Percentiles rank a stretch among this genome's conserved stretches.
These are phyloP conservation scores for Corythaeola cristata DNA, from an alignment of 2,113 vertebrate genomes.

Conservation along the genomic window DNA sequence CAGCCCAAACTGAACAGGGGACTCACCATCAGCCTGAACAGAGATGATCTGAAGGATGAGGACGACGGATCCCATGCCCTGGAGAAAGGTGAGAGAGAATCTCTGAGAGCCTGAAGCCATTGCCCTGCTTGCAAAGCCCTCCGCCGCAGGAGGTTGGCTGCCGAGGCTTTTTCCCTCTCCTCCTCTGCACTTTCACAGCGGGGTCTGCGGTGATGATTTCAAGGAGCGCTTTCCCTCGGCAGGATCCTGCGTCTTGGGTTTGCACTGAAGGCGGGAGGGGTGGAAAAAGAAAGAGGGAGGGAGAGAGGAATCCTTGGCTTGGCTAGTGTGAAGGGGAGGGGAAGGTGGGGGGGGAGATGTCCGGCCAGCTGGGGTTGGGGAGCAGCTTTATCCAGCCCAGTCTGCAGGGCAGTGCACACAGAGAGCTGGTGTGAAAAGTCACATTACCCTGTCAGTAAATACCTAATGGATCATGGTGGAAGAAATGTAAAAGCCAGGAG, in stretches of 20 bases:
- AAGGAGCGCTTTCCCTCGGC: slow-evolving; percentile 39
- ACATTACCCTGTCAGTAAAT: slow-evolving; percentile 76
- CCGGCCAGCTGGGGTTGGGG: slow-evolving; percentile 56
- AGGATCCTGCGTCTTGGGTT: slow-evolving; percentile 39
- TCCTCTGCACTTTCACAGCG: slow-evolving; percentile 13
- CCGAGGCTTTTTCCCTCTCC: slow-evolving; percentile 12
- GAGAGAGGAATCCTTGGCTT: slow-evolving; percentile 56
- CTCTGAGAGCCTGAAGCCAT: slow-evolving; percentile 57
- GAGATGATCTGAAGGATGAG: slow-evolving; percentile 70
- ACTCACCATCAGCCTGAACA: slow-evolving; percentile 82
- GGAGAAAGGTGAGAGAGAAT: slow-evolving; percentile 43
- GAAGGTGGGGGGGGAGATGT: slow-evolving; percentile 33
- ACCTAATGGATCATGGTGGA: slow-evolving; percentile 70
- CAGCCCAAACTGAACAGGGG: slow-evolving; percentile 7
- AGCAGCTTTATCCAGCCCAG: slow-evolving; percentile 77
- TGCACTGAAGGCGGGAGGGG: slow-evolving; percentile 32
- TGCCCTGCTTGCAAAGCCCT: slow-evolving; percentile 35
- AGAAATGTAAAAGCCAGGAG: slow-evolving; percentile 12
- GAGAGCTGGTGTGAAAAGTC: slow-evolving; percentile 83
- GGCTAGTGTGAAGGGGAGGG: slow-evolving; percentile 45
- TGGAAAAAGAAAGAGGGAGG: slow-evolving; percentile 54
- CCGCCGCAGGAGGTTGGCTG: slow-evolving; percentile 11
- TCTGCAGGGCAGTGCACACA: slow-evolving; percentile 72
- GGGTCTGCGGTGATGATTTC: slow-evolving; percentile 26
- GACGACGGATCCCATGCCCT: slow-evolving; percentile 71